Conservation (phyloP, 1,140 invertebrate species). For the Drosophila kurseongensis region DNA sequence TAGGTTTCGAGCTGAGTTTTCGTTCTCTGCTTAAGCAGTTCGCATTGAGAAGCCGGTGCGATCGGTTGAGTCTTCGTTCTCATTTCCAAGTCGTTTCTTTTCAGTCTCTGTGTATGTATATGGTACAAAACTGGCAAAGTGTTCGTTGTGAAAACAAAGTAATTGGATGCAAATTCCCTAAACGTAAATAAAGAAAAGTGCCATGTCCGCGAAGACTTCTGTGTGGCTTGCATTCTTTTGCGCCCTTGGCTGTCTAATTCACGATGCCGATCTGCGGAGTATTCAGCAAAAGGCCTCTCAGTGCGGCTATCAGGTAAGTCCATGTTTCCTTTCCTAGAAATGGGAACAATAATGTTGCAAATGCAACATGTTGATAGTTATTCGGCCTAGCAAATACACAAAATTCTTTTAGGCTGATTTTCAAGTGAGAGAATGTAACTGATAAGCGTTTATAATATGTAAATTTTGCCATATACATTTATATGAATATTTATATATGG, state of each 20-base stretch:
- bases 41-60: conserved; percentile 21
- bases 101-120: background rate
- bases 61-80: conserved; percentile 15
- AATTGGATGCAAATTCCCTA: conserved; percentile 19
- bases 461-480: background rate
- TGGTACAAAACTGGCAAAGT: conserved; percentile 3
- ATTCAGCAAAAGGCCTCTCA: conserved; percentile 40
- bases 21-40: conserved; percentile 23
- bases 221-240: conserved; percentile 34
- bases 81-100: too few species aligned
- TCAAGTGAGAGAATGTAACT: background rate
- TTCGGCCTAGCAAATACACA: background rate
- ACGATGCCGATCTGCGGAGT: conserved; percentile 35
- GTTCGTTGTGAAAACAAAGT: conserved; percentile 3
- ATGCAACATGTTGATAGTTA: conserved; percentile 3
- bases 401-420: background rate
- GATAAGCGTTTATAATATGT: background rate
- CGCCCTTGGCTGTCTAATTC: conserved; percentile 18
- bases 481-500: too few species aligned
- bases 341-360: background rate
- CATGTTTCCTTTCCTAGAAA: background rate
- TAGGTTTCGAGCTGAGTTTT: conserved; percentile 56
- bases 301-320: conserved; percentile 64
- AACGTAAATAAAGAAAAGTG: conserved; percentile 9
- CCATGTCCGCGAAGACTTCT: conserved; percentile 23